These are phyloP conservation scores for Oryzias celebensis DNA, from an alignment of 2,113 vertebrate species.

Conservation along the genomic window DNA sequence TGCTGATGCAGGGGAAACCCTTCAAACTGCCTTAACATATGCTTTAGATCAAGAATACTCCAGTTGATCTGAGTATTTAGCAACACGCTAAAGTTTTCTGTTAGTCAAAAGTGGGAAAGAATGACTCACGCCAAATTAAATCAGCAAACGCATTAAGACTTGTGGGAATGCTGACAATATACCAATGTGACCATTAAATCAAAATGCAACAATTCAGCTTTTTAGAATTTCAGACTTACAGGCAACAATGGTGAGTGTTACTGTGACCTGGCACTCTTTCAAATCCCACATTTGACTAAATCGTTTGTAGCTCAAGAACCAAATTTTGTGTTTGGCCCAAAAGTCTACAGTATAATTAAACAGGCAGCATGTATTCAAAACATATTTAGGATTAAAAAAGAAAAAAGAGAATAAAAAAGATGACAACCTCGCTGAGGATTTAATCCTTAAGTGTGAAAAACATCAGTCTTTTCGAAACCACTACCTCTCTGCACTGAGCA, in stretches of 20 bases:
- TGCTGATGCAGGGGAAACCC: conserved; percentile 46
- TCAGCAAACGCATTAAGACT: conserved; percentile 34
- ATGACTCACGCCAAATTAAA: neutral
- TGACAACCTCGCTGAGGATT: neutral
- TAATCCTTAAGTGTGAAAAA: conserved; percentile 14
- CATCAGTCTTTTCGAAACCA: conserved; percentile 5
- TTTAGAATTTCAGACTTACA: too few species aligned
- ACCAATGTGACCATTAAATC: conserved; percentile 23
- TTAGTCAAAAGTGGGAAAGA: conserved; percentile 46
- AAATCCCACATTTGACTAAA: too few species aligned
- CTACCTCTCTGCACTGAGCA: conserved; percentile 10
- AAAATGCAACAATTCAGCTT: conserved; percentile 1
- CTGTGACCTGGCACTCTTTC: too few species aligned
- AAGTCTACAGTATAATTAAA: too few species aligned
- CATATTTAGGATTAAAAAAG: neutral
- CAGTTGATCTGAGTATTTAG: conserved; percentile 46
- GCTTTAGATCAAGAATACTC: conserved; percentile 55
- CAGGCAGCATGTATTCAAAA: neutral
- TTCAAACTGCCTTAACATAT: conserved; percentile 55
- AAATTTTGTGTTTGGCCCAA: too few species aligned
- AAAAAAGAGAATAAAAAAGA: conserved; percentile 11
- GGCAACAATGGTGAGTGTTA: too few species aligned
- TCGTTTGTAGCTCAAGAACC: too few species aligned
- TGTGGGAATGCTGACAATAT: conserved; percentile 43
- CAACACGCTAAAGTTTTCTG: conserved; percentile 22